Conservation (phyloP, 2,888 invertebrate genomes). For the Polyommatus iphigenia region DNA sequence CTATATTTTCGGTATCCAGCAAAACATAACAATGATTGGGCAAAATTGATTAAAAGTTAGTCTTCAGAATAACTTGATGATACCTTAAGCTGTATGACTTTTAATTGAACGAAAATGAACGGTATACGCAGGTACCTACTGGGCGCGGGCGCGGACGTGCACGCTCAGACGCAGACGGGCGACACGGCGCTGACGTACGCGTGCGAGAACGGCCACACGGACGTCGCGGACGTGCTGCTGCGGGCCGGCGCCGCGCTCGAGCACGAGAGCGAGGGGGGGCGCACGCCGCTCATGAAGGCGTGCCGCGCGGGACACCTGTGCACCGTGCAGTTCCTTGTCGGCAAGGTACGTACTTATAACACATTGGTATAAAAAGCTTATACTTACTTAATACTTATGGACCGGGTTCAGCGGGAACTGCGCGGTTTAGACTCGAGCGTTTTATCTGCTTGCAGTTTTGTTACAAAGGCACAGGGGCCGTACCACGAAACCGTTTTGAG, state of each 20-base stretch:
- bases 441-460: too few species aligned
- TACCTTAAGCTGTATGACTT: background rate
- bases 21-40: too few species aligned
- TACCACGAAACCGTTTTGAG: too few species aligned
- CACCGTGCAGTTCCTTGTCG: constrained; percentile 97
- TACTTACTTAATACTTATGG: too few species aligned
- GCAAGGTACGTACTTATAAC: constrained; percentile 82
- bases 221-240: constrained; percentile 95
- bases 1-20: too few species aligned
- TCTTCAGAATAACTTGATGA: too few species aligned
- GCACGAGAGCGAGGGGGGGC: constrained; percentile 97
- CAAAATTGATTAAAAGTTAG: too few species aligned
- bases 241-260: constrained; percentile 95
- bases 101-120: background rate
- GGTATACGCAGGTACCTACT: constrained; percentile 82
- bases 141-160: constrained; percentile 92
- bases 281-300: constrained; percentile 99
- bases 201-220: constrained; percentile 99
- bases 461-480: too few species aligned
- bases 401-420: too few species aligned
- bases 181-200: constrained; percentile 98
- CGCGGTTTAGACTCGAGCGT: too few species aligned
- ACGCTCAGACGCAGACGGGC: constrained; percentile 96
- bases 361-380: too few species aligned
- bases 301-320: constrained; percentile 97